Evolutionary conservation across 2,113 vertebrate genomes (phyloP), one percentile per base, ranked within the genome.

Genomic region (Epinephelus lanceolatus): DNA sequence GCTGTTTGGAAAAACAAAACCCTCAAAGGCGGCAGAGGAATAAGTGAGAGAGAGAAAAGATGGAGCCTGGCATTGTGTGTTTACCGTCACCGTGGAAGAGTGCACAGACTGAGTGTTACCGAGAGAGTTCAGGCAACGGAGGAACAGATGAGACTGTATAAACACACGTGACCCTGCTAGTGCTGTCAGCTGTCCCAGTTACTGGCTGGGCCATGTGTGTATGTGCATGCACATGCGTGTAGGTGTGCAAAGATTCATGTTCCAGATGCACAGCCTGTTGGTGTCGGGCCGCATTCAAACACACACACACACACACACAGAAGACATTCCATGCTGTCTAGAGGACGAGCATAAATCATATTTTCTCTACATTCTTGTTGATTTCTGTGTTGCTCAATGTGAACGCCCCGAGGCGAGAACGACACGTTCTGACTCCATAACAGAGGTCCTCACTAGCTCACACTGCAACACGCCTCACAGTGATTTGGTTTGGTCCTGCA

Each of bases 171-270:
- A 89, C 86, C 76, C 71, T 45, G 74, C 71, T 51, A 6, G 80
- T 72, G 60, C 78, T 80, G 86, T 92, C 89, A 87, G 87, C 76
- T 83, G 83, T 73, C 71, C 79, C 83, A 84, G 85, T 89, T 88
- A 78, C 49, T 3, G 17, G 18, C 70, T 76, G 76, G 60, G 51
- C 60, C 70, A 2, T 75, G 66, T 63, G 52, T 67, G 66, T 60
- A 47, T 42, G 61, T 73, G 49, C 27, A 11, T 37, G 69, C 42
- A 37, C 70, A 33, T 27, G 65, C 19, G 10, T 74, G 19, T 71
- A 56, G 60, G 70, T 86, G 83, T 72, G 68, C 71, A 23, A 71
- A 62, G 61, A 65, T 56, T 63, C 40, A 55, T 67, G 76, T 78
- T 88, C 73, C 83, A 88, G 66, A 77, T 79, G 66, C 63, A 70